Conservation (phyloP, 2,113 vertebrate species). For the Acrocephalus arundinaceus region DNA sequence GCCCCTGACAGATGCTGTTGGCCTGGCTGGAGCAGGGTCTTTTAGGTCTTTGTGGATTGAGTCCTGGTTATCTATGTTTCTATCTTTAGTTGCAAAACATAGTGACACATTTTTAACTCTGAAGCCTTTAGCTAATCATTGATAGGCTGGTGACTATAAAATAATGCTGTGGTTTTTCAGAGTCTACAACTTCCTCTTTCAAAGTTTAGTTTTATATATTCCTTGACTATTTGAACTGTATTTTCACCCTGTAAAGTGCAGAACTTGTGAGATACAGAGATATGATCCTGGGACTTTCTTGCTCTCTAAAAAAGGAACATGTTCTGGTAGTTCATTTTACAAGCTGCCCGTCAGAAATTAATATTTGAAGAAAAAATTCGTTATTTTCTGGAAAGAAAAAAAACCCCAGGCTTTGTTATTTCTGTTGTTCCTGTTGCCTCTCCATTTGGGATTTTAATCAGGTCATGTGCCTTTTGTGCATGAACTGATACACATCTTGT, state of each 20-base stretch:
- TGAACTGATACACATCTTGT: background rate
- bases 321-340: background rate
- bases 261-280: background rate
- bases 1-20: background rate
- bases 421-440: background rate
- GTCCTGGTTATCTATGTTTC: background rate
- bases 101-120: background rate
- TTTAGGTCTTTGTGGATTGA: background rate
- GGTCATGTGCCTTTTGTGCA: background rate
- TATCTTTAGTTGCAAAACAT: conserved; percentile 1
- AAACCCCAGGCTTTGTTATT: background rate
- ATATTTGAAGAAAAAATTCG: background rate
- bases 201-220: background rate
- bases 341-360: background rate
- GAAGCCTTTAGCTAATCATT: conserved; percentile 23
- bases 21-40: background rate
- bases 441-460: background rate
- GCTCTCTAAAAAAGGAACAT: background rate
- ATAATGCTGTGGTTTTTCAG: background rate
- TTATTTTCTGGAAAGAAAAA: background rate
- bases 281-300: background rate
- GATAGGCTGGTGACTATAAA: background rate
- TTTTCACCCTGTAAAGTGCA: background rate
- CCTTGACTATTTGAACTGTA: background rate
- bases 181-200: background rate